Base-by-base conservation (phyloP, 2,888 invertebrate species). In the Melanotus villosus region DNA sequence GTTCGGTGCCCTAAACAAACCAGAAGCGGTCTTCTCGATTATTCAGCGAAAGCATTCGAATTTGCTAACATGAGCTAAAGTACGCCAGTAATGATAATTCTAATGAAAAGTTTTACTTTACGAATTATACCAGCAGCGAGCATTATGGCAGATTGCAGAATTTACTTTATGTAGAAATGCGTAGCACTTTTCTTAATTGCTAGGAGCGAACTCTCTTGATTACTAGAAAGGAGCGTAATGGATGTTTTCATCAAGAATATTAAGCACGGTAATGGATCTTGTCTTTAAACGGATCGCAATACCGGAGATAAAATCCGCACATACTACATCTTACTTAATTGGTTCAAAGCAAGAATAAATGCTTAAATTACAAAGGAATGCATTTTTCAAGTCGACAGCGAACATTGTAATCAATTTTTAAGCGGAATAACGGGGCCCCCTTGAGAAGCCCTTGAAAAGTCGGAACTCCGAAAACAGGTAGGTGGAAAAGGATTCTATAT, bases 121-220 rank as follows among this genome's bases (percentile, higher is more conserved):
- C 16, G 16, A 30, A 30, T 30, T 30, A 30, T 30, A 30, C 5
- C 2, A 52, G 30, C 19, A 14, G n/a, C n/a, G n/a, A n/a, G n/a
- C 30, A 14, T 52, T 52, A 30, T 45, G 30, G 14, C 7, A 14
- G 50, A 52, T 52, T 52, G 30, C 14, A 30, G 45, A 52, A 18
- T 52, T 47, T 52, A 52, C 50, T 26, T 52, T 52, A 52, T 52
- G 50, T 16, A 32, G 50, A 26, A 32, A 5, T 52, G 16, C 14
- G 23, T 26, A 52, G 50, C 50, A 52, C 50, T 52, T 52, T 52
- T 52, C 30, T 52, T 52, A 52, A 52, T 52, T 52, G 50, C 50
- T 30, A 32, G 14, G 30, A 52, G 30, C 50, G 3, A 18, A 2
- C 5, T 52, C 30, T 14, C 50, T 52, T 52, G 26, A 52, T 30